Conservation (phyloP, 2,113 vertebrate genomes). For the Aix galericulata region DNA sequence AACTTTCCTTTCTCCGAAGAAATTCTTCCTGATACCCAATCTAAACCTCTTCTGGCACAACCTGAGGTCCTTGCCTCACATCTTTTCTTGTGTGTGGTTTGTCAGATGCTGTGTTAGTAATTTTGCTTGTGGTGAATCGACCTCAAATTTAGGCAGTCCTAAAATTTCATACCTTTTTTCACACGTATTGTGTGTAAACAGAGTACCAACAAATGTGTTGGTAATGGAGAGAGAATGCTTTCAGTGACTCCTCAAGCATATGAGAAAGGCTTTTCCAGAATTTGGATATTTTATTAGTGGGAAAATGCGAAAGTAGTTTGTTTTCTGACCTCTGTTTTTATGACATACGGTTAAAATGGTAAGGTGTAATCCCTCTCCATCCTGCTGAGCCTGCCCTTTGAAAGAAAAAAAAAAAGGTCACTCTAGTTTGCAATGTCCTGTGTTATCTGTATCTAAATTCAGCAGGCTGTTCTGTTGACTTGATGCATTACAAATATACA, state of each 20-base stretch:
- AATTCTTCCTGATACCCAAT: no score
- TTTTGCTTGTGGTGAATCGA: neutral
- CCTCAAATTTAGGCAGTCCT: neutral
- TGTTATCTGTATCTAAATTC: slow-evolving; percentile 1
- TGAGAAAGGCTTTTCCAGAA: neutral
- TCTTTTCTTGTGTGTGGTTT: neutral
- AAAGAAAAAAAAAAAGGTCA: neutral
- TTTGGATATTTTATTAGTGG: neutral
- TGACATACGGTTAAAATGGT: neutral
- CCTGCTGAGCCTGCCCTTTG: neutral
- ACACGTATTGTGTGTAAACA: neutral
- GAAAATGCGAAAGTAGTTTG: neutral
- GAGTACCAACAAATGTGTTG: neutral
- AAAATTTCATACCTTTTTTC: neutral
- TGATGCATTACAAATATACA: neutral
- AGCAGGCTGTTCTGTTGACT: neutral
- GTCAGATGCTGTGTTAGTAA: neutral
- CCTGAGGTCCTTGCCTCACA: no score
- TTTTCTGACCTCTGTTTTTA: neutral
- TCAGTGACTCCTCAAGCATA: neutral
- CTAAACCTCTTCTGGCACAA: no score
- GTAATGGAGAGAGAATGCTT: neutral
- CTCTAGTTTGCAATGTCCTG: neutral
- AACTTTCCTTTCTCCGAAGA: no score
- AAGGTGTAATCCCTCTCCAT: neutral